Conservation (phyloP, 2,888 invertebrate species). For the Branchipolynoe longqiensis region DNA sequence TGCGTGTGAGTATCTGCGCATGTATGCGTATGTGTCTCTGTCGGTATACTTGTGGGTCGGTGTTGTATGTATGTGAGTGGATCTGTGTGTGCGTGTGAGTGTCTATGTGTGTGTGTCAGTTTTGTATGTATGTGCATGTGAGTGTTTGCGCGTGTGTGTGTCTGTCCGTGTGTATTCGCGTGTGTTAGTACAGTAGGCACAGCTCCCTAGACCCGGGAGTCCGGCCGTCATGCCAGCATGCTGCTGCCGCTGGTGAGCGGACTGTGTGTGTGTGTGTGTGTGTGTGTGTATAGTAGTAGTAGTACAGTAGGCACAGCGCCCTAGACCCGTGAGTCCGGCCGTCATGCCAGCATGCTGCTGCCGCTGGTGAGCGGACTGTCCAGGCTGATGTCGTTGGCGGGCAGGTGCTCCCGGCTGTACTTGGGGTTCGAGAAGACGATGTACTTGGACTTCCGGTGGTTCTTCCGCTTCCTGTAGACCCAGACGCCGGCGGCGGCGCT, state of each 20-base stretch:
- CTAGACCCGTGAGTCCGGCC: conserved; percentile 44
- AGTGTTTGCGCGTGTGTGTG: neutral
- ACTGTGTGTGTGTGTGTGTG: no score
- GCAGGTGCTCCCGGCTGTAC: conserved; percentile 58
- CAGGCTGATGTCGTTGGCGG: conserved; percentile 58
- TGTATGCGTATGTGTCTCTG: neutral
- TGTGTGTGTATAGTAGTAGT: no score
- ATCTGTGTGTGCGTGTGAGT: no score
- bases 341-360: conserved; percentile 57
- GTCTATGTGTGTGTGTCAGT: neutral
- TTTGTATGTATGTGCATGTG: neutral
- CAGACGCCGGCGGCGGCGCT: neutral
- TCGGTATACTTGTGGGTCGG: neutral
- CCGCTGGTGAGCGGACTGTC: conserved; percentile 58
- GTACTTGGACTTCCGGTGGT: conserved; percentile 55
- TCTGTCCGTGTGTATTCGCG: no score
- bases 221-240: conserved; percentile 54
- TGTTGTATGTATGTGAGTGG: no score
- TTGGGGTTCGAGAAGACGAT: conserved; percentile 59
- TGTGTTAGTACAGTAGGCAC: neutral
- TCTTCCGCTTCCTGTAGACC: conserved; percentile 50
- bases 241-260: conserved; percentile 56
- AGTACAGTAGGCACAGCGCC: neutral
- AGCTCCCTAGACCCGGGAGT: conserved; percentile 25
- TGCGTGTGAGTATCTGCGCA: neutral